Evolutionary conservation across 2,888 invertebrate genomes (phyloP).

Genomic region (Palloptera scutellata): DNA sequence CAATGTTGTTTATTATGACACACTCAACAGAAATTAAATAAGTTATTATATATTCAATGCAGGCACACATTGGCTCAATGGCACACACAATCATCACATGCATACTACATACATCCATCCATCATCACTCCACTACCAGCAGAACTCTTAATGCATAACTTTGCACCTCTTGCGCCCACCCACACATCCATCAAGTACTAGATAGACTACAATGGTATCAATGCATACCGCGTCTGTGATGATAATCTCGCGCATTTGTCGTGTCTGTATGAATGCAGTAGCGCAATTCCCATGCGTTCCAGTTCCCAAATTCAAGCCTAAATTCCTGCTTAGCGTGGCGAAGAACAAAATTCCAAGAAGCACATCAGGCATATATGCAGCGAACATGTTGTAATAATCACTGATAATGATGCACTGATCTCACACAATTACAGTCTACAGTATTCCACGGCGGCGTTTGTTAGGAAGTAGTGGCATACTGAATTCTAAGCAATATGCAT

Average conservation of each 20-base stretch:
- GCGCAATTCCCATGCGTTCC: neutral
- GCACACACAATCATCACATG: neutral
- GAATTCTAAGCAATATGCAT: no score
- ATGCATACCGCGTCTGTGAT: conserved; percentile 62
- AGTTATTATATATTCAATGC: neutral
- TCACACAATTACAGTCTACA: no score
- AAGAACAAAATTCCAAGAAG: neutral
- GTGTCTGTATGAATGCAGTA: conserved; percentile 38
- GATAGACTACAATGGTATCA: conserved; percentile 1
- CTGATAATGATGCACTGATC: no score
- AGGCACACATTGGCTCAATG: neutral
- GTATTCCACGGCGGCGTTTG: no score
- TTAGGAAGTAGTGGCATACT: no score
- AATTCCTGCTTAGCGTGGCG: neutral
- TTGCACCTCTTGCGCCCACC: neutral
- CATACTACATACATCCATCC: conserved; percentile 2
- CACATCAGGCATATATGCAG: neutral
- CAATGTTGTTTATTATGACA: no score
- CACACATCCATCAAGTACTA: neutral
- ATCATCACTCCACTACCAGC: neutral
- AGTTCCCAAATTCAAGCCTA: neutral
- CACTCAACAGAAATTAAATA: no score
- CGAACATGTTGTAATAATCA: no score
- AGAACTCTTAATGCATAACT: conserved; percentile 2
- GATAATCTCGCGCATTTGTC: conserved; percentile 57